phyloP scores from a whole-genome alignment of 2,888 invertebrate genomes.

The Sesia apiformis region DNA sequence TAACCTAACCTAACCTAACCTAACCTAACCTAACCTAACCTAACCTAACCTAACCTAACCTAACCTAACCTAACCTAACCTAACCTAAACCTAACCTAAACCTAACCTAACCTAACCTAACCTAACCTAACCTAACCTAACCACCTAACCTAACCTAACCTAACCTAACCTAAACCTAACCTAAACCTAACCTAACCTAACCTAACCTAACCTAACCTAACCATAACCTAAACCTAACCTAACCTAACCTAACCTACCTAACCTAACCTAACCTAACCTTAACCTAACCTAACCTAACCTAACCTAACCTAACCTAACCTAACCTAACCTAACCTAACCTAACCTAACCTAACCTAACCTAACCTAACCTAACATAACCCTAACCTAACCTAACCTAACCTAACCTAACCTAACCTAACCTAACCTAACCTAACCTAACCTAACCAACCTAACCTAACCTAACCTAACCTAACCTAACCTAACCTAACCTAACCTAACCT shows the following conservation, averaged over 20 bases:
- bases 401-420: slow-evolving; percentile 2
- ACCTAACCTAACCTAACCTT: slow-evolving; percentile 10
- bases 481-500: not conserved
- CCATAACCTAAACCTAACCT: slow-evolving; percentile 14
- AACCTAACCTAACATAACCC: slow-evolving; percentile 2
- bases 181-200: slow-evolving; percentile 13
- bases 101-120: slow-evolving; percentile 13
- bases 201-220: slow-evolving; percentile 11
- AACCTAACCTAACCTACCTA: slow-evolving; percentile 11
- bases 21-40: slow-evolving; percentile 9
- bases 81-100: slow-evolving; percentile 10
- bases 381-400: slow-evolving; percentile 2
- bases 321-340: slow-evolving; percentile 3
- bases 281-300: slow-evolving; percentile 3
- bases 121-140: slow-evolving; percentile 11
- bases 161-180: slow-evolving; percentile 15
- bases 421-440: too few relatives aligned
- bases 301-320: slow-evolving; percentile 2
- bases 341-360: slow-evolving; percentile 2
- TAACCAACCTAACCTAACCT: too few relatives aligned
- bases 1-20: slow-evolving; percentile 10
- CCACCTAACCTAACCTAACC: slow-evolving; percentile 17
- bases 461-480: too few relatives aligned
- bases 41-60: slow-evolving; percentile 9
- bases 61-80: slow-evolving; percentile 7